These are phyloP conservation scores for Unio pictorum DNA, from an alignment of 2,888 invertebrate species.

Conservation along the genomic window DNA sequence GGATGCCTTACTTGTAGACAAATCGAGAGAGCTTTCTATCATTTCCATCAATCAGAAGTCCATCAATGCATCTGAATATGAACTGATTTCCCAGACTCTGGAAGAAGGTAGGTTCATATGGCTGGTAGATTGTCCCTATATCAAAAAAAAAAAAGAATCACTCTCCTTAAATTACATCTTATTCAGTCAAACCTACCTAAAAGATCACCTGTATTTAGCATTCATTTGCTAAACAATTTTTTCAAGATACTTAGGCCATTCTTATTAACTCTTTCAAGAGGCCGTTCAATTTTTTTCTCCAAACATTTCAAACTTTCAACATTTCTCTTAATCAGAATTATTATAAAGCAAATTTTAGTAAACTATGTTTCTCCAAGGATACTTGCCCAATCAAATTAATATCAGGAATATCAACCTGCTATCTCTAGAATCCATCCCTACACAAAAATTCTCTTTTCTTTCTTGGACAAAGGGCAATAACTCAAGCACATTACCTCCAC, in stretches of 20 bases:
- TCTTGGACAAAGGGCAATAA: too few species aligned
- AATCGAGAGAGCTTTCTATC: constrained; percentile 72
- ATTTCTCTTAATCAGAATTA: too few species aligned
- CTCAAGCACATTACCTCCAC: too few species aligned
- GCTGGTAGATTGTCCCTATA: constrained; percentile 72
- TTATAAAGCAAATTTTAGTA: too few species aligned
- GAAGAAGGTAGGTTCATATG: constrained; percentile 72
- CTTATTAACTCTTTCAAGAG: too few species aligned
- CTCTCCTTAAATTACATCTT: background rate
- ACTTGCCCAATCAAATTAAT: too few species aligned
- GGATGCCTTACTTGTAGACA: constrained; percentile 69
- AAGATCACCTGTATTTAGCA: constrained; percentile 1
- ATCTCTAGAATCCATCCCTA: too few species aligned
- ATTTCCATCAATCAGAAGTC: constrained; percentile 73
- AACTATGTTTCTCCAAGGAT: too few species aligned
- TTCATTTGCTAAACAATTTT: background rate
- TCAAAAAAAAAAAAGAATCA: constrained; percentile 21
- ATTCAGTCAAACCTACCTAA: background rate
- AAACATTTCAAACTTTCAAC: too few species aligned
- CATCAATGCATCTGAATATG: constrained; percentile 74
- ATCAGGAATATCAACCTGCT: too few species aligned
- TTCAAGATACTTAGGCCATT: background rate
- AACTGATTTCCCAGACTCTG: constrained; percentile 73
- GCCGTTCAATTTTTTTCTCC: too few species aligned
- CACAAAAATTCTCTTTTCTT: too few species aligned